Evolutionary conservation across 2,113 vertebrate species (phyloP), one percentile per base, ranked within the genome.

Genomic region (Ifrita kowaldi): DNA sequence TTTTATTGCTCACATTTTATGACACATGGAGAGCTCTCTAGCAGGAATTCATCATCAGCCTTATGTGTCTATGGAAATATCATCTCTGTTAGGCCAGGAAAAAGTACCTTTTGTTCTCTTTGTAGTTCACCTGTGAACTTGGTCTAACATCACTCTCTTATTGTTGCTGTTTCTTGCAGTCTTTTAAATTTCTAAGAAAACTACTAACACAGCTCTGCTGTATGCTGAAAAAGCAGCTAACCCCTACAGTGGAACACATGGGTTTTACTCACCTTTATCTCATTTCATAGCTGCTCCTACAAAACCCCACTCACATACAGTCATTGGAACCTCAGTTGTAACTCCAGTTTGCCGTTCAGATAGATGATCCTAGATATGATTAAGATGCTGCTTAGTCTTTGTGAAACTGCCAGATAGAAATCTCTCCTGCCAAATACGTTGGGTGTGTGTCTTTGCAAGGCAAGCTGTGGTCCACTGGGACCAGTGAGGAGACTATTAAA

Each of bases 1-100:
- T 93, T 95, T 92, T 96, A 95, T 92, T 96, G 97, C 89, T 97
- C 73, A 90, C 93, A 70, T 84, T 93, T 96, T 93, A 74, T 95
- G 96, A 93, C 96, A 97, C 77, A 49, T 47, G 53, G 89, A 94
- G 82, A 82, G 39, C 73, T 94, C 88, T 87, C 59, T 53, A 77
- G 90, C 41, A 68, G 89, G 75, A 64, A 78, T 87, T 92, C 64
- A 85, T 84, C 70, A 55, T 50, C 90, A 65, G 44, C 84, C 53
- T 89, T 87, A 60, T 32, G 4, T 52, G 68, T 81, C 93, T 75
- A 6, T 71, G 44, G 80, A 70, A 94, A 84, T 42, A 75, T 3
- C 15, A 70, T 32, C 60, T 92, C 64, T 71, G 18, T 44, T 75
- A 71, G 69, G 44, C 83, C 71, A 80, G 68, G 71, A 14, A 83